Evolutionary conservation across 2,888 invertebrate genomes (phyloP).

Genomic region (Pinctada fucata): DNA sequence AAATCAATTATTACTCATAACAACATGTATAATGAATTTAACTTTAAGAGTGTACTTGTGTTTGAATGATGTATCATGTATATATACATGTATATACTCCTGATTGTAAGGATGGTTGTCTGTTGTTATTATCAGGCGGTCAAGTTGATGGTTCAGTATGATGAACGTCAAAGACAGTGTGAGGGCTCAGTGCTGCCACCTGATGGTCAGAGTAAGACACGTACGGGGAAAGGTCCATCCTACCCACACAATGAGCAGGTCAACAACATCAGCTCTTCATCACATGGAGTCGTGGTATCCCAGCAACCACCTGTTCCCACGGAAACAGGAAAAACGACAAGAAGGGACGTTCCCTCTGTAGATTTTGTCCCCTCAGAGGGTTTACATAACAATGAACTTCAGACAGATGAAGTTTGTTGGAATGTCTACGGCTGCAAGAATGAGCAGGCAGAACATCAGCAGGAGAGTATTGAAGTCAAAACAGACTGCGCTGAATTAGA

Average conservation of each 20-base stretch:
- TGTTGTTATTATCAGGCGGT: slow-evolving; percentile 21
- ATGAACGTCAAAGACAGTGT: slow-evolving; percentile 18
- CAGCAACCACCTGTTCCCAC: neutral
- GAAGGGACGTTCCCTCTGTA: no score
- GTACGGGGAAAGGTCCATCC: neutral
- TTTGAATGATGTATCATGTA: neutral
- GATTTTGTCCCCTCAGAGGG: no score
- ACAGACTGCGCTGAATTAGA: no score
- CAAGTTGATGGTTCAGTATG: slow-evolving; percentile 37
- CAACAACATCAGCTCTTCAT: neutral
- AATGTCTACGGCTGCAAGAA: no score
- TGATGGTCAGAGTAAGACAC: neutral
- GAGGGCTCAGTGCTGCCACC: neutral
- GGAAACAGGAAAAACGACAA: no score
- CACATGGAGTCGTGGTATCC: neutral
- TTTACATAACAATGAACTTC: no score
- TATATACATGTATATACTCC: no score
- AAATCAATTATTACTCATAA: neutral
- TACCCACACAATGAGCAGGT: neutral
- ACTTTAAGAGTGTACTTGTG: neutral
- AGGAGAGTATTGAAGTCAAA: no score
- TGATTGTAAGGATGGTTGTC: no score
- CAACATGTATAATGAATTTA: no score
- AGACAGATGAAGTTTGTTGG: no score
- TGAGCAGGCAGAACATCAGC: no score